phyloP scores from a whole-genome alignment of 1,140 invertebrate species.

The Tenebrio molitor region DNA sequence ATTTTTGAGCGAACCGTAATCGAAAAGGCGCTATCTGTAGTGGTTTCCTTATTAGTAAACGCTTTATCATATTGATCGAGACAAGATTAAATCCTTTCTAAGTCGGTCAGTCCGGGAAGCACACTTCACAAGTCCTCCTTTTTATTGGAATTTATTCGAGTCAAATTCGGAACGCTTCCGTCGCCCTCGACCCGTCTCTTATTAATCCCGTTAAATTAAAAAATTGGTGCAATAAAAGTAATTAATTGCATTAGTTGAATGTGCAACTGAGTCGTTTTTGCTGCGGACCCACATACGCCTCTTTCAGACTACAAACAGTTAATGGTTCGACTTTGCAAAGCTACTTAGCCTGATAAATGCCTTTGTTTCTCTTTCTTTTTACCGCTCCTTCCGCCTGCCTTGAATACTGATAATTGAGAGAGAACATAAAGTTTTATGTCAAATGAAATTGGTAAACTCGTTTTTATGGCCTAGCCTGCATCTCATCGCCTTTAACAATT shows the following conservation, averaged over 20 bases:
- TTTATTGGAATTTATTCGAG: neutral
- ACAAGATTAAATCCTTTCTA: constrained; percentile 15
- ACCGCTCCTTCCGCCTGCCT: constrained; percentile 38
- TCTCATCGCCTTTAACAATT: constrained; percentile 39
- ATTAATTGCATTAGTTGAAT: constrained; percentile 32
- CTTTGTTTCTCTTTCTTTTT: constrained; percentile 47
- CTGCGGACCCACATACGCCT: constrained; percentile 31
- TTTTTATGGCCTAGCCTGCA: constrained; percentile 38
- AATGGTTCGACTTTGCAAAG: constrained; percentile 47
- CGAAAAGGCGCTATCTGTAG: neutral
- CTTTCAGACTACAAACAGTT: constrained; percentile 39
- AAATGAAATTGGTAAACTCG: constrained; percentile 46
- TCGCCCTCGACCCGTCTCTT: neutral
- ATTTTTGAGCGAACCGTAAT: constrained; percentile 10
- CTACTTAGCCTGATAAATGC: constrained; percentile 46
- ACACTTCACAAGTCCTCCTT: neutral
- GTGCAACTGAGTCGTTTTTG: constrained; percentile 23
- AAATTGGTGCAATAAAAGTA: constrained; percentile 30
- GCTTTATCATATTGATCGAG: neutral
- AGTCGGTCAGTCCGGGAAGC: neutral
- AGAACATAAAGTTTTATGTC: constrained; percentile 47
- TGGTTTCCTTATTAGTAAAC: constrained; percentile 23
- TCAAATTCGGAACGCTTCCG: neutral
- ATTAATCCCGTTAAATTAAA: constrained; percentile 22
- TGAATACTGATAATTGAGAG: constrained; percentile 48